A percentile compares a stretch with the other conserved stretches of the same genome.
Evolutionary conservation across 2,888 invertebrate species (phyloP).

Genomic region (Morinoia aosen): DNA sequence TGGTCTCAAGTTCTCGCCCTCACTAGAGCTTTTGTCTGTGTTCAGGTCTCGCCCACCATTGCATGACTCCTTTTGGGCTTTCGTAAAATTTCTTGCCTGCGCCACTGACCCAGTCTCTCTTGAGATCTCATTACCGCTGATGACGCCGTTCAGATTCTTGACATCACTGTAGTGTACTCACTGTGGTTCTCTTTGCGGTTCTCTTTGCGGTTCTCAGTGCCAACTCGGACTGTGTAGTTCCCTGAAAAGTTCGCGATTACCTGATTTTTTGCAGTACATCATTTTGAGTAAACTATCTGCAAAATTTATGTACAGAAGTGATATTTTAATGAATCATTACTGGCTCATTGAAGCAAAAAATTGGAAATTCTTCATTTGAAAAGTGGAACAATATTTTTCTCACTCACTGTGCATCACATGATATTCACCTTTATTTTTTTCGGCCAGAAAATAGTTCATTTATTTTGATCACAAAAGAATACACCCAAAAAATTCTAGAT

Average conservation of each 20-base stretch:
- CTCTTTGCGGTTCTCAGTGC: neutral
- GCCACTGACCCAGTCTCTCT: neutral
- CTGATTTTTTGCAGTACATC: neutral
- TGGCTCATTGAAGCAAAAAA: neutral
- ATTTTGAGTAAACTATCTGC: neutral
- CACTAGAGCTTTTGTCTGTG: neutral
- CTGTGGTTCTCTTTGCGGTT: neutral
- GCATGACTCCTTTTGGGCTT: neutral
- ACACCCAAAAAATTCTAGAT: neutral
- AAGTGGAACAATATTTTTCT: neutral
- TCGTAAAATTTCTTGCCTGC: neutral
- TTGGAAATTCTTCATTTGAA: neutral
- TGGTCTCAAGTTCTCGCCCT: neutral
- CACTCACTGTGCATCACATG: neutral
- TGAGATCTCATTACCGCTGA: neutral
- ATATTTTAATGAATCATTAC: no score
- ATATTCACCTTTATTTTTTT: neutral
- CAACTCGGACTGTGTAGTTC: neutral
- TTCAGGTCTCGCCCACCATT: neutral
- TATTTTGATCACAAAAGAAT: neutral
- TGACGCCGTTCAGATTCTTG: neutral
- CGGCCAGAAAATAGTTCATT: neutral
- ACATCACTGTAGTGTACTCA: neutral
- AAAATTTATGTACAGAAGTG: no score
- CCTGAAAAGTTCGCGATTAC: neutral